Evolutionary conservation across 2,888 invertebrate genomes (phyloP).

Genomic region (Lymantria dispar): DNA sequence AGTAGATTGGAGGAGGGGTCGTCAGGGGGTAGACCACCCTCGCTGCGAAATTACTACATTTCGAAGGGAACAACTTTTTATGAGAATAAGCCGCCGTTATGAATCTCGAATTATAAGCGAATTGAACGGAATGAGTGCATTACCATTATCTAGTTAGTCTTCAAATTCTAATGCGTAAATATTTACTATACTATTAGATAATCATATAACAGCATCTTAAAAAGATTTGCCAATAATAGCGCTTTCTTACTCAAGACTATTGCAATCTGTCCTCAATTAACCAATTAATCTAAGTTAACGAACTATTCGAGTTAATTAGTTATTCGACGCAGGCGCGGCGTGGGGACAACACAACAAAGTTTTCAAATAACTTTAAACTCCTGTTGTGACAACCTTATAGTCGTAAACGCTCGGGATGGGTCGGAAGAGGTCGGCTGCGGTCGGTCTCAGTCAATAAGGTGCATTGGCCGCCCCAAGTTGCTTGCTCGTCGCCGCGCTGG

Average conservation of each 20-base stretch:
- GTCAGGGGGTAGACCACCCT: conserved; percentile 47
- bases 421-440: conserved; percentile 56
- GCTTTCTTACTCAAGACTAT: conserved; percentile 13
- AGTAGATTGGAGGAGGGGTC: conserved; percentile 52
- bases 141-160: conserved; percentile 8
- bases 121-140: conserved; percentile 41
- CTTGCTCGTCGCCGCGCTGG: conserved; percentile 50
- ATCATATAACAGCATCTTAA: background rate
- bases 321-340: conserved; percentile 30
- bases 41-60: conserved; percentile 79
- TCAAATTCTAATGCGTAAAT: background rate
- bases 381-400: conserved; percentile 55
- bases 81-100: conserved; percentile 80
- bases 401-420: conserved; percentile 47
- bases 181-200: background rate
- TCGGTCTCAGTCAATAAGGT: conserved; percentile 72
- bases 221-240: conserved; percentile 1
- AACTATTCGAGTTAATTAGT: conserved; percentile 51
- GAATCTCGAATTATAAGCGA: conserved; percentile 80
- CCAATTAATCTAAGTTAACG: conserved; percentile 37
- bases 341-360: conserved; percentile 41
- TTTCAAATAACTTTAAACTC: conserved; percentile 56
- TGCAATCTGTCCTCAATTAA: conserved; percentile 31
- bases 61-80: conserved; percentile 82
- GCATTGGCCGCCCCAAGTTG: conserved; percentile 76